Evolutionary conservation across 2,113 vertebrate species (phyloP).

Genomic region (Rynchops niger): DNA sequence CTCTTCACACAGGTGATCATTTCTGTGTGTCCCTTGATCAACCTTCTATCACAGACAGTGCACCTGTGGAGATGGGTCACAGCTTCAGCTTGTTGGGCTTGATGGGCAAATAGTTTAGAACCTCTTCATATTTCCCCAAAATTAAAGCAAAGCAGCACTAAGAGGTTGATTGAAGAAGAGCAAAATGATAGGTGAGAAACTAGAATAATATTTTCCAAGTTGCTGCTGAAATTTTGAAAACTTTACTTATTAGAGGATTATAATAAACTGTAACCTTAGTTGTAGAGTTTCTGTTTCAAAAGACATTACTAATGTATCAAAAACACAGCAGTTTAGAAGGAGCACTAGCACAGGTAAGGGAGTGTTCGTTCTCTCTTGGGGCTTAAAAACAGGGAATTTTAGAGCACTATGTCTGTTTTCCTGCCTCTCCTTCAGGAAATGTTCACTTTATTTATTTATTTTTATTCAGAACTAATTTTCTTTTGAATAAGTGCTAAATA

Average conservation of each 20-base stretch:
- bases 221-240: background rate
- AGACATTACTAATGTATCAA: background rate
- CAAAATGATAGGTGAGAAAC: background rate
- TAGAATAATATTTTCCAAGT: background rate
- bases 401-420: background rate
- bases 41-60: background rate
- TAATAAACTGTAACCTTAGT: background rate
- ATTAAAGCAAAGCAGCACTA: background rate
- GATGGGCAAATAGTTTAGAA: background rate
- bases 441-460: background rate
- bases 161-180: background rate
- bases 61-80: background rate
- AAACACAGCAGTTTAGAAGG: background rate
- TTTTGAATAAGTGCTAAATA: background rate
- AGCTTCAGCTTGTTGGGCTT: background rate
- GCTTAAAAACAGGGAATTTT: background rate
- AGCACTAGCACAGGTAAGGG: background rate
- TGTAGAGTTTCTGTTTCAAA: background rate
- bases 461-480: background rate
- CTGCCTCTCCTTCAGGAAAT: background rate
- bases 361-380: background rate
- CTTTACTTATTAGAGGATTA: background rate
- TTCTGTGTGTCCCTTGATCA: background rate
- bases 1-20: background rate
- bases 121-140: background rate